Base-by-base conservation (phyloP, 2,113 vertebrate genomes). In the Tautogolabrus adspersus region DNA sequence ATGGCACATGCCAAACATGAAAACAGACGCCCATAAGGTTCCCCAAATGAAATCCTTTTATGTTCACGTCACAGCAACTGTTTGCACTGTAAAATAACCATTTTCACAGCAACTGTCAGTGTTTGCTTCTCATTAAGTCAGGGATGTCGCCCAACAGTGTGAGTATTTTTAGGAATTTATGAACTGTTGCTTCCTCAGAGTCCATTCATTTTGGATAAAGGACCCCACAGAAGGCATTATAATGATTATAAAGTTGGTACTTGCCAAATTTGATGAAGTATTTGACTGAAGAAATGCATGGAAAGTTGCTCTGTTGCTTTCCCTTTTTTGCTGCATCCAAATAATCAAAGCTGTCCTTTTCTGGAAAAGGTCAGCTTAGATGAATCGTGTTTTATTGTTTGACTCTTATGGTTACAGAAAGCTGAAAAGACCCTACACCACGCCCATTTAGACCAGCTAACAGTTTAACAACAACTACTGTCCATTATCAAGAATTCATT, bases 1-100 rank as follows among this genome's bases (percentile, higher is more conserved):
- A 66, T 67, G 67, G 62, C 72, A 80, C 78, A 59, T 56, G 81
- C 77, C 75, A 59, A 22, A 59, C 72, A 65, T 37, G 64, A 61
- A 49, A 83, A 83, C 55, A 79, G 60, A 75, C 51, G 30, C 65
- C 72, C 68, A 65, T 59, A 68, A 80, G 85, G 67, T 83, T 83
- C 69, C 63, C 57, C 46, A 34, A 76, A 76, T 72, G 1, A 71
- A 77, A 76, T 78, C 37, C 26, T 66, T 75, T 72, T 46, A 66
- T 47, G 62, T 59, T 46, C 23, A 64, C 22, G 6, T 66, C 59
- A 26, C 9, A 21, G 61, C 47, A 8, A 52, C 44, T 60, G 72
- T 30, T 68, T 46, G 37, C 61, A 44, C 9, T 13, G 66, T 22
- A 38, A 47, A 46, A 16, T 34, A 46, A 19, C 30, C 7, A 10